Base-by-base conservation (phyloP, 2,888 invertebrate genomes). In the Eumerus sabulonum region DNA sequence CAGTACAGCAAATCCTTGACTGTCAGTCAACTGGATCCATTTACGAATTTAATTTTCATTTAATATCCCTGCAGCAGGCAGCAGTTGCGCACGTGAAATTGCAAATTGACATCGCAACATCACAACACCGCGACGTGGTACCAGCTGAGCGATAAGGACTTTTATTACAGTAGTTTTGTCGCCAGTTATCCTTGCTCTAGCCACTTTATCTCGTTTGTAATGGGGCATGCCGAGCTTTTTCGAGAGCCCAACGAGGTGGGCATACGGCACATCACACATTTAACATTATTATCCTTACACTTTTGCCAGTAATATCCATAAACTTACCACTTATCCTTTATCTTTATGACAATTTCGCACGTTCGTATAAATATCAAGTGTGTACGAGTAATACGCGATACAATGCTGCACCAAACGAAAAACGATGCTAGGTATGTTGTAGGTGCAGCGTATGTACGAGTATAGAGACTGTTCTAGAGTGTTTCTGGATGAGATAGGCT, bases 201-300 rank as follows among this genome's bases (percentile, higher is more conserved):
- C 27, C 27, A 27, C 27, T 27, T 27, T 27, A 27, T 27, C 7
- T 27, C 27, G 27, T 27, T 42, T 42, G 12, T 13, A 12, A 11
- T 27, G 27, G 27, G 27, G 7, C 27, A 27, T 4, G 27, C 27
- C 27, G n/a, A n/a, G n/a, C n/a, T n/a, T n/a, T 42, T 7, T 12
- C 42, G 42, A 13, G 42, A 42, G 64, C 27, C 7, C 7, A n/a
- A 44, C 14, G 42, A n/a, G 42, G 54, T 44, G n/a, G 45, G 16
- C 19, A 54, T 59, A 68, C 72, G 77, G 63, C 62, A 68, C 67
- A 62, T 63, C 73, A 63, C 73, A 63, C 63, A 68, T 73, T 79
- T 79, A 67, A 79, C 73, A 73, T 79, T 79, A 79, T 79, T 73
- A 79, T 79, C 77, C 77, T 68, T 72, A 79, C 77, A 68, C 77